A percentile compares a stretch with the other conserved stretches of the same genome.
Evolutionary conservation across 2,888 invertebrate species (phyloP).

Genomic region (Diarsia rubi): DNA sequence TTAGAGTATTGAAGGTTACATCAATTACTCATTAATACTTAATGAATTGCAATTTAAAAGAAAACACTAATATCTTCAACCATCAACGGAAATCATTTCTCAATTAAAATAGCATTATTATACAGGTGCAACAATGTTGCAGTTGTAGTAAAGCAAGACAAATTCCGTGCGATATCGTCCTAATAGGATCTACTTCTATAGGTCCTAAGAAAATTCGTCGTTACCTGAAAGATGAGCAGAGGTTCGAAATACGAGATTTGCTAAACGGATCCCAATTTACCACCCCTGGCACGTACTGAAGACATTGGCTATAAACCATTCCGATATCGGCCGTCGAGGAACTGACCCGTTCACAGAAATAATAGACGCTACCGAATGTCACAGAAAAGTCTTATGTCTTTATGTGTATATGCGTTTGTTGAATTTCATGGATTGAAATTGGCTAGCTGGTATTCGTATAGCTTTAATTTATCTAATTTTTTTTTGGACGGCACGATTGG

Average conservation of each 20-base stretch:
- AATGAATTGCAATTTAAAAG: constrained; percentile 23
- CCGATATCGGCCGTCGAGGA: constrained; percentile 80
- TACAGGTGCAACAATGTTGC: not conserved
- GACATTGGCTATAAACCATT: constrained; percentile 84
- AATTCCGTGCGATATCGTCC: not conserved
- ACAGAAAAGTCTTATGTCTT: constrained; percentile 66
- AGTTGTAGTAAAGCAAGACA: not conserved
- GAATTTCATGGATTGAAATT: constrained; percentile 37
- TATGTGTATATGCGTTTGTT: constrained; percentile 46
- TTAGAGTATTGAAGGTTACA: constrained; percentile 16
- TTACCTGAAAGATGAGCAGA: constrained; percentile 30
- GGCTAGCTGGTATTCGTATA: constrained; percentile 2
- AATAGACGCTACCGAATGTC: constrained; percentile 69
- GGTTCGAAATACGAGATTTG: constrained; percentile 57
- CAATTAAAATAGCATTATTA: constrained; percentile 5
- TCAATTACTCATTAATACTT: constrained; percentile 28
- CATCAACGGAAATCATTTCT: not conserved
- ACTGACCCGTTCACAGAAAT: constrained; percentile 75
- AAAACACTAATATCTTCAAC: not conserved
- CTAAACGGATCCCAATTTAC: constrained; percentile 70
- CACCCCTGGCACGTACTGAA: constrained; percentile 78
- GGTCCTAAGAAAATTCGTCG: not conserved
- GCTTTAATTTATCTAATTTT: no score
- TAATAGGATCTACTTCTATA: not conserved
- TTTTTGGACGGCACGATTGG: no score